These are phyloP conservation scores for Parnassius apollo DNA, from an alignment of 2,888 invertebrate genomes.

Conservation along the genomic window DNA sequence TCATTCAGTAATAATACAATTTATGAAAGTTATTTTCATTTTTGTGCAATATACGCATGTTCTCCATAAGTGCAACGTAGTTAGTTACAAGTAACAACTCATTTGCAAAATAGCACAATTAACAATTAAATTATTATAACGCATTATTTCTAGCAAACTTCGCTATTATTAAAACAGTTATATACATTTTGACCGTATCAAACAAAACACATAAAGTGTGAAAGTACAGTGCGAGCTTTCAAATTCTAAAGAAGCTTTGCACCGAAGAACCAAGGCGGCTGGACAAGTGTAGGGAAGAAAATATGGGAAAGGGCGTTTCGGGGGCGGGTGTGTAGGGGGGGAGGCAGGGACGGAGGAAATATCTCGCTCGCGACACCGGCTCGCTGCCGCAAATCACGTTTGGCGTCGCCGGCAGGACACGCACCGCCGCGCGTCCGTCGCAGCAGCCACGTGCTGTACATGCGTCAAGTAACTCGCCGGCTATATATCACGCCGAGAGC, in stretches of 20 bases:
- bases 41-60: no score
- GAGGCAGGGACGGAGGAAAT: conserved; percentile 54
- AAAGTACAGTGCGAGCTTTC: neutral
- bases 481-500: conserved; percentile 3
- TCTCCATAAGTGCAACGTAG: no score
- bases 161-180: no score
- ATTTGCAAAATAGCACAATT: no score
- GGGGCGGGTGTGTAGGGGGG: conserved; percentile 47
- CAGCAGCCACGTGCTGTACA: conserved; percentile 32
- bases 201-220: neutral
- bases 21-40: no score
- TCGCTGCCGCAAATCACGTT: conserved; percentile 59
- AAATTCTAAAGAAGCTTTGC: conserved; percentile 12
- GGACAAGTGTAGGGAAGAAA: conserved; percentile 14
- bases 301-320: conserved; percentile 37
- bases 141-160: no score
- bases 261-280: conserved; percentile 31
- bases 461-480: conserved; percentile 17
- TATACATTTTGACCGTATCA: no score
- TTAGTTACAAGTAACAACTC: no score
- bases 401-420: conserved; percentile 61
- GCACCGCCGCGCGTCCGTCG: conserved; percentile 47
- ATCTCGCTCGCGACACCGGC: conserved; percentile 42
- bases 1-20: no score
- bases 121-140: no score